Percentiles rank a stretch among this genome's conserved stretches.
These are phyloP conservation scores for Sesia bembeciformis DNA, from an alignment of 2,888 invertebrate species.

Conservation along the genomic window DNA sequence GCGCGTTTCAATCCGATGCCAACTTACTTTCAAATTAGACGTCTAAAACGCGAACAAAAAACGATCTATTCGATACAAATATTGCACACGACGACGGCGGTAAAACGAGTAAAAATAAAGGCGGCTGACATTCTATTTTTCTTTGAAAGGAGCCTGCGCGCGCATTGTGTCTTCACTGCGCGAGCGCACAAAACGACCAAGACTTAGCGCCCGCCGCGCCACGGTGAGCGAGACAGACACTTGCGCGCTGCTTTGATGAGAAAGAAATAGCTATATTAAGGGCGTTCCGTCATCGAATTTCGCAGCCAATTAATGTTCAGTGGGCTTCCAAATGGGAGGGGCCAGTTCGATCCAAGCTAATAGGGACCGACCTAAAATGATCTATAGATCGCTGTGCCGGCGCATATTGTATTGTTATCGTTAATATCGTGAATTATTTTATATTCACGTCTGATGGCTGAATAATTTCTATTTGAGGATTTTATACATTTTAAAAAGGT, in stretches of 20 bases:
- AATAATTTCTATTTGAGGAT: slow-evolving; percentile 50
- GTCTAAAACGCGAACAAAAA: slow-evolving; percentile 43
- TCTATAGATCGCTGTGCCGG: slow-evolving; percentile 61
- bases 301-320: slow-evolving; percentile 70
- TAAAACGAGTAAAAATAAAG: slow-evolving; percentile 50
- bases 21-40: slow-evolving; percentile 60
- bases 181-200: slow-evolving; percentile 56
- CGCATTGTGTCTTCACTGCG: slow-evolving; percentile 55
- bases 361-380: slow-evolving; percentile 69
- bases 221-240: slow-evolving; percentile 23
- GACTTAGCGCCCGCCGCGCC: slow-evolving; percentile 25
- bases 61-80: slow-evolving; percentile 58
- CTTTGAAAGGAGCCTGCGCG: slow-evolving; percentile 54
- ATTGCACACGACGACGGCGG: slow-evolving; percentile 60
- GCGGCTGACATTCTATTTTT: slow-evolving; percentile 56
- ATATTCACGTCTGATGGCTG: slow-evolving; percentile 58
- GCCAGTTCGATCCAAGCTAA: slow-evolving; percentile 57
- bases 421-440: slow-evolving; percentile 62
- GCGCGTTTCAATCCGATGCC: slow-evolving; percentile 18
- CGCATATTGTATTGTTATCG: slow-evolving; percentile 61
- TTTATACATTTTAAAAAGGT: slow-evolving; percentile 32
- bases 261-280: slow-evolving; percentile 34
- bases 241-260: slow-evolving; percentile 1
- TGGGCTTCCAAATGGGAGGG: slow-evolving; percentile 66
- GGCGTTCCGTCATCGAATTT: slow-evolving; percentile 60